A percentile compares a stretch with the other conserved stretches of the same genome.
phyloP scores from a whole-genome alignment of 2,888 invertebrate species.

The Calliopum simillimum region DNA sequence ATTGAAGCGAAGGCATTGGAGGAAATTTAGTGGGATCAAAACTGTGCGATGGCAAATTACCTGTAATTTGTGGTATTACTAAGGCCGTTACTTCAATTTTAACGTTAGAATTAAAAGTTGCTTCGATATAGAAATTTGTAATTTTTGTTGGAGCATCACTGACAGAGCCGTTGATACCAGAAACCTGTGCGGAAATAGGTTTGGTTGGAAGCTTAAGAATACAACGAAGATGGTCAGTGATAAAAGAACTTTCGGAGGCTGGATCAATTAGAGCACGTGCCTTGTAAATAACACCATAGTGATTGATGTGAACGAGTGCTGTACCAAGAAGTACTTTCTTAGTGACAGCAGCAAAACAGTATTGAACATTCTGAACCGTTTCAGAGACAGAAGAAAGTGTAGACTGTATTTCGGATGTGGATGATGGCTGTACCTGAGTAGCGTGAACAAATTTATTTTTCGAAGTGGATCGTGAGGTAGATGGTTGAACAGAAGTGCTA shows the following conservation, averaged over 20 bases:
- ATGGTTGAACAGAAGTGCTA: too few relatives aligned
- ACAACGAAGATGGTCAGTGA: not conserved
- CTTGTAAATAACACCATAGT: not conserved
- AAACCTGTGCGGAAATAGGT: not conserved
- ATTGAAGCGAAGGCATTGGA: not conserved
- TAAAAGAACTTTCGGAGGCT: not conserved
- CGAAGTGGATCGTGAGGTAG: too few relatives aligned
- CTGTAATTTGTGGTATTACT: not conserved
- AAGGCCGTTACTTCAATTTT: too few relatives aligned
- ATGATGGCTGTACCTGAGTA: too few relatives aligned
- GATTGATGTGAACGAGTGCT: not conserved
- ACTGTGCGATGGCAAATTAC: not conserved
- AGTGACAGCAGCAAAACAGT: not conserved
- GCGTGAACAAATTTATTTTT: too few relatives aligned
- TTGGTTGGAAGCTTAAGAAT: not conserved
- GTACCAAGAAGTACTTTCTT: not conserved
- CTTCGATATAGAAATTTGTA: too few relatives aligned
- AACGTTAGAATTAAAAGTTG: too few relatives aligned
- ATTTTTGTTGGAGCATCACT: too few relatives aligned
- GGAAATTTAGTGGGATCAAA: not conserved
- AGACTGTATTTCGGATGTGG: not conserved
- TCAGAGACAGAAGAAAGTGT: not conserved
- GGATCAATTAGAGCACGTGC: not conserved
- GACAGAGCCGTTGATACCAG: not conserved
- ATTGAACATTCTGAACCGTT: not conserved